Evolutionary conservation across 2,113 vertebrate species (phyloP).

Genomic region (Emydura subglobosa): DNA sequence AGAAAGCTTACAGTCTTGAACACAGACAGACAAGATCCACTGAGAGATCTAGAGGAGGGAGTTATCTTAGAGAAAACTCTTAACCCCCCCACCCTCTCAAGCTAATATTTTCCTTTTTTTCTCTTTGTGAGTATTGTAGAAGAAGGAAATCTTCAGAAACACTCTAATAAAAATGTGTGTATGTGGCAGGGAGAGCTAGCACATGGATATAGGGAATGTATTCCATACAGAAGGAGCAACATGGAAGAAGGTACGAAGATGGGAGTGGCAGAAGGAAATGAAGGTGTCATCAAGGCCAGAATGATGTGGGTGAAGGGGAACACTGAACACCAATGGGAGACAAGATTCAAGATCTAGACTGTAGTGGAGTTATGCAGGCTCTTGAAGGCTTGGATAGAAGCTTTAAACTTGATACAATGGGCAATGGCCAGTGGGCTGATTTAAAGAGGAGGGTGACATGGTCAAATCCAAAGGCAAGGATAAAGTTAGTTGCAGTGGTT

Average conservation of each 20-base stretch:
- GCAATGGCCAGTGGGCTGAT: background rate
- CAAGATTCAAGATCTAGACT: background rate
- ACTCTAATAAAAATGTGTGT: background rate
- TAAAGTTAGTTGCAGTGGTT: background rate
- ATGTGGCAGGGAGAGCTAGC: background rate
- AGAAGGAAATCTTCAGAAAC: background rate
- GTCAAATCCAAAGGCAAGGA: background rate
- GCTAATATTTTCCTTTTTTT: background rate
- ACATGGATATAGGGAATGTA: background rate
- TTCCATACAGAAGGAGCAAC: background rate
- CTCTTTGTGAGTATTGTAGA: background rate
- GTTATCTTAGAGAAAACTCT: background rate
- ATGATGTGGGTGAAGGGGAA: background rate
- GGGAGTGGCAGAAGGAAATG: background rate
- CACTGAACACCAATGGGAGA: background rate
- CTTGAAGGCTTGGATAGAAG: background rate
- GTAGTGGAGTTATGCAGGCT: background rate
- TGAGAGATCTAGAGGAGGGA: background rate
- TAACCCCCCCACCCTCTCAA: background rate
- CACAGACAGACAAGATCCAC: background rate
- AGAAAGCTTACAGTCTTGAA: background rate
- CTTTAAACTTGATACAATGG: background rate
- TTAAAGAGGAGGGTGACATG: background rate
- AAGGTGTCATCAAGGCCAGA: background rate
- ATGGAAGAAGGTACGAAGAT: background rate